These are phyloP conservation scores for Plagodis dolabraria DNA, from an alignment of 2,888 invertebrate species.

Conservation along the genomic window DNA sequence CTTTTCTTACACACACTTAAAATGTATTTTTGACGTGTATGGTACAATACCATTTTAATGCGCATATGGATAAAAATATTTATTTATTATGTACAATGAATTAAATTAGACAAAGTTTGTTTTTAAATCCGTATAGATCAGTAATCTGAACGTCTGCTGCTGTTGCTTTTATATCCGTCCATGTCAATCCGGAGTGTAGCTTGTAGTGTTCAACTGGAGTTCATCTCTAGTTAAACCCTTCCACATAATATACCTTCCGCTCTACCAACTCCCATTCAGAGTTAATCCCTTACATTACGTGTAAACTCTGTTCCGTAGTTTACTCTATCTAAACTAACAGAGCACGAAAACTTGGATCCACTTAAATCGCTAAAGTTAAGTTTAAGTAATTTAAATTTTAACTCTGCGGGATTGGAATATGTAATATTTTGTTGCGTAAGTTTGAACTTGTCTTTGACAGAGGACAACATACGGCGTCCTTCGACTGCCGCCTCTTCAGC, in stretches of 20 bases:
- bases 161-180: no score
- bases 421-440: background rate
- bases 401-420: conserved; percentile 30
- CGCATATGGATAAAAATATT: no score
- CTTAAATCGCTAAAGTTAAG: conserved; percentile 43
- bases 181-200: no score
- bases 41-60: no score
- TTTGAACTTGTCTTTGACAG: conserved; percentile 57
- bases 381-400: conserved; percentile 68
- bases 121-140: no score
- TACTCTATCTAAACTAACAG: conserved; percentile 85
- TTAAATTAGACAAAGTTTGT: no score
- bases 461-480: conserved; percentile 90
- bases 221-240: conserved; percentile 5
- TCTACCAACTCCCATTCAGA: conserved; percentile 11
- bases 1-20: no score
- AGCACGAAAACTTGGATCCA: conserved; percentile 10
- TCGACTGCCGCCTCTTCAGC: conserved; percentile 93
- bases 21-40: no score
- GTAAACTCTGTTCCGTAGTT: conserved; percentile 51
- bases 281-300: conserved; percentile 27
- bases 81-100: no score
- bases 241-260: background rate
- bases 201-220: no score
- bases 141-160: no score